Evolutionary conservation across 2,113 vertebrate genomes (phyloP).

Genomic region (Rhea pennata): DNA sequence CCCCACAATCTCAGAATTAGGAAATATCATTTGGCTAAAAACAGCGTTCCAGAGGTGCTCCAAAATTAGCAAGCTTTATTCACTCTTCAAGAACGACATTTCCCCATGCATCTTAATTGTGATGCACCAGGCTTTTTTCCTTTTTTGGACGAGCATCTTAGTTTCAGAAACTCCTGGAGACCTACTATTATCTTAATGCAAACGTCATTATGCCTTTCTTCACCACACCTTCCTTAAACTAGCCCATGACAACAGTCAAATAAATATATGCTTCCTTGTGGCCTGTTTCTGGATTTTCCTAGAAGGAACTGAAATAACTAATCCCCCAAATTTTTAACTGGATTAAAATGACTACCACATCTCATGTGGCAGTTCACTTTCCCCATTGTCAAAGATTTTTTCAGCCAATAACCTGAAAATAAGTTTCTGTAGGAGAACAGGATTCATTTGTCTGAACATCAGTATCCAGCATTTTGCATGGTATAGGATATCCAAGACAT

Average conservation of each 20-base stretch:
- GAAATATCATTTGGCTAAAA: background rate
- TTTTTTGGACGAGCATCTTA: background rate
- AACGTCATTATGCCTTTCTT: background rate
- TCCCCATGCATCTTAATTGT: background rate
- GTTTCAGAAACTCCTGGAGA: background rate
- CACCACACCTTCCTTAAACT: background rate
- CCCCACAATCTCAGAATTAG: background rate
- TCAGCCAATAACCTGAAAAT: background rate
- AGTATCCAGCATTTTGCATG: background rate
- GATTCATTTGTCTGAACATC: background rate
- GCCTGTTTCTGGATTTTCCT: background rate
- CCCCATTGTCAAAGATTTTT: background rate
- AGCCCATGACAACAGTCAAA: background rate
- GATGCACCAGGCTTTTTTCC: background rate
- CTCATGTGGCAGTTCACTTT: background rate
- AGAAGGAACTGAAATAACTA: background rate
- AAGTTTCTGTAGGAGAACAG: background rate
- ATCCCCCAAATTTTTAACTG: background rate
- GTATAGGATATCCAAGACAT: background rate
- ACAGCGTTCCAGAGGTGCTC: background rate
- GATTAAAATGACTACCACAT: background rate
- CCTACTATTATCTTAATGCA: background rate
- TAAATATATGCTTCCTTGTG: background rate
- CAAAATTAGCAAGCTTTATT: background rate
- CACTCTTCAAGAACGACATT: background rate